Evolutionary conservation across 2,888 invertebrate genomes (phyloP).

Genomic region (Nemoura dubitans): DNA sequence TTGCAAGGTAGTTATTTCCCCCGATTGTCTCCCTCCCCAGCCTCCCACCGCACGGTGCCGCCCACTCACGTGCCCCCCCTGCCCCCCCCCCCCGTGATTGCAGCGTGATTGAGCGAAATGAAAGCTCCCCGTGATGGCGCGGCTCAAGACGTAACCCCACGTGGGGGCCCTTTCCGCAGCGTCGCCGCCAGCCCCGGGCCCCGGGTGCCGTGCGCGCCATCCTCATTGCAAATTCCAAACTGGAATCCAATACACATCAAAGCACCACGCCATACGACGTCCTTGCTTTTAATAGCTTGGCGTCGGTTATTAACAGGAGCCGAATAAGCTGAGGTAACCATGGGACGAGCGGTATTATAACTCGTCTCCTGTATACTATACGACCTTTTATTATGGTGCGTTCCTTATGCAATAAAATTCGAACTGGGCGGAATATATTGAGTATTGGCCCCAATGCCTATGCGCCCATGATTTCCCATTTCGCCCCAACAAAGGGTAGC

Average conservation of each 20-base stretch:
- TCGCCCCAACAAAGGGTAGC: constrained; percentile 13
- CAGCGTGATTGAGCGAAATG: constrained; percentile 17
- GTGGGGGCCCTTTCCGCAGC: not conserved
- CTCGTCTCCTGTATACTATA: not conserved
- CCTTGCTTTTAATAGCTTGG: constrained; percentile 12
- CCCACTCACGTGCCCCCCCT: not conserved
- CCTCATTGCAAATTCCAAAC: constrained; percentile 32
- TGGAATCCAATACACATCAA: constrained; percentile 30
- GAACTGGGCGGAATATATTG: not conserved
- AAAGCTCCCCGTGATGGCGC: not conserved
- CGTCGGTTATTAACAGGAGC: not conserved
- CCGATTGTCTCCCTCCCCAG: not conserved
- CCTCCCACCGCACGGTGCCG: not conserved
- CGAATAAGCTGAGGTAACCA: not conserved
- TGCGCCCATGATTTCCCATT: constrained; percentile 12
- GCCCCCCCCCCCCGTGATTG: not conserved
- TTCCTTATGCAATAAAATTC: constrained; percentile 29
- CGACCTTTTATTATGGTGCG: constrained; percentile 7
- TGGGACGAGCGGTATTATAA: not conserved
- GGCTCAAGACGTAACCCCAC: not conserved
- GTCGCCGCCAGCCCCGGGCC: not conserved
- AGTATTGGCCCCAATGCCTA: not conserved
- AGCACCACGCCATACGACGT: not conserved
- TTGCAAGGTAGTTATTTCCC: not conserved
- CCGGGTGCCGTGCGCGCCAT: not conserved